A percentile compares a stretch with the other conserved stretches of the same genome.
Conservation (phyloP, 2,888 invertebrate species). For the Eumacrocentrus americanus region DNA sequence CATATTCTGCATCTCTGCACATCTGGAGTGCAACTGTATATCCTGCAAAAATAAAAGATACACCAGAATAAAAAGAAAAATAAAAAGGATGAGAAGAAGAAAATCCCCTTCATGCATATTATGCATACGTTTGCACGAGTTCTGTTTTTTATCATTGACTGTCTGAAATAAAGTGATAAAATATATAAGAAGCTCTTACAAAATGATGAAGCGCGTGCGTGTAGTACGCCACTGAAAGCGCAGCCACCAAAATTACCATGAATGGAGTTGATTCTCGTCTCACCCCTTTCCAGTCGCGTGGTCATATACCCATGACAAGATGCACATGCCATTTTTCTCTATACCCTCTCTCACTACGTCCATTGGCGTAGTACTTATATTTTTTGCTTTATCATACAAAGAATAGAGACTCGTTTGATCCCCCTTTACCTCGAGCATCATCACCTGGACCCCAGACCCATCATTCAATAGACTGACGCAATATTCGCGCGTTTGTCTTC, state of each 20-base stretch:
- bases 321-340: constrained; percentile 33
- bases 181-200: not conserved
- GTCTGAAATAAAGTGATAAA: not conserved
- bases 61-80: not conserved
- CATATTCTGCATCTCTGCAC: too few species aligned
- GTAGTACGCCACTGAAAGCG: constrained; percentile 11
- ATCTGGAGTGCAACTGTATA: constrained; percentile 18
- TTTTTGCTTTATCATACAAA: not conserved
- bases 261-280: constrained; percentile 34
- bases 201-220: constrained; percentile 7
- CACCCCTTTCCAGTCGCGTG: constrained; percentile 27
- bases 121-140: not conserved
- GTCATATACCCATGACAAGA: constrained; percentile 28
- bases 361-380: constrained; percentile 31
- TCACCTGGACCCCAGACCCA: constrained; percentile 11
- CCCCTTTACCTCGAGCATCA: too few species aligned
- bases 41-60: not conserved
- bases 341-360: constrained; percentile 6
- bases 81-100: not conserved
- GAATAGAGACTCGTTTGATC: constrained; percentile 5
- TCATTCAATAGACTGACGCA: constrained; percentile 26
- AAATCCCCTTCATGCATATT: not conserved
- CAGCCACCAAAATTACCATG: constrained; percentile 36
- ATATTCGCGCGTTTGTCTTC: not conserved
- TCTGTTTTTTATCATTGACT: not conserved